These are phyloP conservation scores for Scyliorhinus canicula DNA, from an alignment of 2,797 vertebrate species.

Conservation along the genomic window DNA sequence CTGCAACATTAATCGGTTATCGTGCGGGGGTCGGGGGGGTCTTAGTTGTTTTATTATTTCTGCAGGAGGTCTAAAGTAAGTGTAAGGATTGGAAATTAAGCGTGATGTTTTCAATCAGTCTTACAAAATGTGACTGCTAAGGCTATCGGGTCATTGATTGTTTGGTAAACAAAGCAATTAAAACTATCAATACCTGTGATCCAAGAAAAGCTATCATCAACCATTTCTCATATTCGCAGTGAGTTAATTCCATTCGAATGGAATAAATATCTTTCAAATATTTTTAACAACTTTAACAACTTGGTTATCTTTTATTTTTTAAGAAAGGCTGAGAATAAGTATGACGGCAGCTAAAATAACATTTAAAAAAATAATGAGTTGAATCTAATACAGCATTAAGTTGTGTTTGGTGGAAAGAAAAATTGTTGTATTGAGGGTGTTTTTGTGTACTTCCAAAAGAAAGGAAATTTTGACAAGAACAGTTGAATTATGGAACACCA, in stretches of 20 bases:
- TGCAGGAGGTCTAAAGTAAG: neutral
- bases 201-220: neutral
- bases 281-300: neutral
- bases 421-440: neutral
- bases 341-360: neutral
- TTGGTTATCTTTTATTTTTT: neutral
- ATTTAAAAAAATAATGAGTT: neutral
- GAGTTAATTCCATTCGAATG: neutral
- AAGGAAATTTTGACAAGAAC: slow-evolving; percentile 13
- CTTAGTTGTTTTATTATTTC: neutral
- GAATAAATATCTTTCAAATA: neutral
- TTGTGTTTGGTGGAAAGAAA: neutral
- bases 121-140: neutral
- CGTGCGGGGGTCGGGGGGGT: too few species aligned
- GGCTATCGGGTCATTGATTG: neutral
- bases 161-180: neutral
- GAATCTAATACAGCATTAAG: neutral
- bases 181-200: neutral
- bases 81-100: neutral
- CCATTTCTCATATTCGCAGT: neutral
- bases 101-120: neutral
- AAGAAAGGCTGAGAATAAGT: neutral
- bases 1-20: neutral
- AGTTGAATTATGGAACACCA: slow-evolving; percentile 35
- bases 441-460: neutral